These are phyloP conservation scores for Deroplatys truncata DNA, from an alignment of 2,888 invertebrate genomes.

Conservation along the genomic window DNA sequence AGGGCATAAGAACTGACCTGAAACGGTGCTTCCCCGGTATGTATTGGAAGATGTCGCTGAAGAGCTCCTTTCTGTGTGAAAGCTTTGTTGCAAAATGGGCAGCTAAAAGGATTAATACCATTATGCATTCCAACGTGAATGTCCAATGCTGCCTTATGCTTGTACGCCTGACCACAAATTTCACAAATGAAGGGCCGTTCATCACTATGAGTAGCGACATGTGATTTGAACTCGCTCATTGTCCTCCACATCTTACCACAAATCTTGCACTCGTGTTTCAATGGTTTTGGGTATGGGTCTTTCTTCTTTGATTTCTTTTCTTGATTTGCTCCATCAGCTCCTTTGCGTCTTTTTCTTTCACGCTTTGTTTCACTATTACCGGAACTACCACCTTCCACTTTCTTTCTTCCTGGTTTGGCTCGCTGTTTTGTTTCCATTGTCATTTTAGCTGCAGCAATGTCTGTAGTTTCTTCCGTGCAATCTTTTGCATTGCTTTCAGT, in stretches of 20 bases:
- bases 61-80: slow-evolving; percentile 60
- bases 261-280: slow-evolving; percentile 33
- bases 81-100: slow-evolving; percentile 55
- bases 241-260: slow-evolving; percentile 40
- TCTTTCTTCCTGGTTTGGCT: not conserved
- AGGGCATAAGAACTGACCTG: slow-evolving; percentile 42
- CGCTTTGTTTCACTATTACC: not conserved
- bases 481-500: slow-evolving; percentile 18
- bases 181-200: slow-evolving; percentile 45
- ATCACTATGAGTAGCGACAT: slow-evolving; percentile 37
- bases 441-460: not conserved
- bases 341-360: slow-evolving; percentile 18
- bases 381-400: not conserved
- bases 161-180: slow-evolving; percentile 58
- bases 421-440: not conserved
- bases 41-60: slow-evolving; percentile 57
- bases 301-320: slow-evolving; percentile 25
- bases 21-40: slow-evolving; percentile 54
- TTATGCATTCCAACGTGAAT: slow-evolving; percentile 58
- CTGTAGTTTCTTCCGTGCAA: not conserved
- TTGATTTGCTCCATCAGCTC: slow-evolving; percentile 7
- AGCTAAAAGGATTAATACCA: slow-evolving; percentile 46
- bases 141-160: slow-evolving; percentile 58
- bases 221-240: slow-evolving; percentile 38
- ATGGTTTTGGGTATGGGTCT: slow-evolving; percentile 24